Percentiles rank a stretch among this genome's conserved stretches.
These are phyloP conservation scores for Macrosoma leucophasiata DNA, from an alignment of 2,888 invertebrate species.

Conservation along the genomic window DNA sequence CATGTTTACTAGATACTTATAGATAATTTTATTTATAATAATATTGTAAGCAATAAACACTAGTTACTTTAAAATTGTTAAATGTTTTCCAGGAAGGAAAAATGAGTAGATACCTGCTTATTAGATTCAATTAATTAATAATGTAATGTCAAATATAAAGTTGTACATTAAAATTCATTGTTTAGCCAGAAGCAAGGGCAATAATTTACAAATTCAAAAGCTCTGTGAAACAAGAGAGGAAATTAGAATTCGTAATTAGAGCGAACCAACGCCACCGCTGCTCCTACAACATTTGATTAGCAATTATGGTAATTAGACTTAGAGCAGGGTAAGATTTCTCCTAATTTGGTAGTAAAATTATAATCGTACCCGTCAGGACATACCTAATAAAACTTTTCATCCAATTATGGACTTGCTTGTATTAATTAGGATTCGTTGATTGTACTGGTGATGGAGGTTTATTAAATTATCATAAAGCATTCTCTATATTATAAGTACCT, in stretches of 20 bases:
- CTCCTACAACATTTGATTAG: slow-evolving; percentile 73
- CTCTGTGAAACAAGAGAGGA: slow-evolving; percentile 69
- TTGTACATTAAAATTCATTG: slow-evolving; percentile 43
- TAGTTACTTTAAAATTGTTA: no score
- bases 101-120: slow-evolving; percentile 2
- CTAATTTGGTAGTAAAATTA: slow-evolving; percentile 73
- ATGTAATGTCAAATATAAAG: neutral
- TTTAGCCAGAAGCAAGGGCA: slow-evolving; percentile 53
- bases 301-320: slow-evolving; percentile 74
- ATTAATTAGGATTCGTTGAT: no score
- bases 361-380: slow-evolving; percentile 50
- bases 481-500: no score
- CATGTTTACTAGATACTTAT: no score
- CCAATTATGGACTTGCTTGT: no score
- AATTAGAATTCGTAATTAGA: slow-evolving; percentile 75
- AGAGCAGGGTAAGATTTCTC: slow-evolving; percentile 71
- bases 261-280: slow-evolving; percentile 55
- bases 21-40: slow-evolving; percentile 6
- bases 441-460: no score
- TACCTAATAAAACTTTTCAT: slow-evolving; percentile 28
- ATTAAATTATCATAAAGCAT: no score
- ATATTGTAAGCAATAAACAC: slow-evolving; percentile 2
- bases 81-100: no score
- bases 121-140: neutral
- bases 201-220: slow-evolving; percentile 73